These are phyloP conservation scores for Apodemus speciosus DNA, from an alignment of 2,113 vertebrate genomes.

Conservation along the genomic window DNA sequence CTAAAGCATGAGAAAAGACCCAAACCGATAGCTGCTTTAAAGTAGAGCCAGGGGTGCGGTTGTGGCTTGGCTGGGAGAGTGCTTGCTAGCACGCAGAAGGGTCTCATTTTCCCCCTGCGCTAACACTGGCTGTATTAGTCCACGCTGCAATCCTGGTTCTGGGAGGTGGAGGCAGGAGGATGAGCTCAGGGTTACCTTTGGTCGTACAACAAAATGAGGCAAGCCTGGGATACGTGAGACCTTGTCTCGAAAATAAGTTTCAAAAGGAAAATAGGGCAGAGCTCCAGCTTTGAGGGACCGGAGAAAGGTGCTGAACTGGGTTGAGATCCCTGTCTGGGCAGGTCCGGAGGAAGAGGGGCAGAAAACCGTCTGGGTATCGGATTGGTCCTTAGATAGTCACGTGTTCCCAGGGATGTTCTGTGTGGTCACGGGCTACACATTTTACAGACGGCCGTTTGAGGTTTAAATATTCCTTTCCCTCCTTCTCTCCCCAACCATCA, in stretches of 20 bases:
- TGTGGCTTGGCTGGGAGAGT: not conserved
- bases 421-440: slow-evolving; percentile 15
- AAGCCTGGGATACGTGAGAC: not conserved
- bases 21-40: not conserved
- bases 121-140: not conserved
- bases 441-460: slow-evolving; percentile 37
- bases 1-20: not conserved
- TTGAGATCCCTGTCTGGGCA: not conserved
- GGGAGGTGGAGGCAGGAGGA: not conserved
- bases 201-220: not conserved
- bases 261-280: not conserved
- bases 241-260: not conserved
- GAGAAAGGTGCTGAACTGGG: not conserved
- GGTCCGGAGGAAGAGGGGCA: not conserved
- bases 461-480: slow-evolving; percentile 34
- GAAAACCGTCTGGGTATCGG: not conserved
- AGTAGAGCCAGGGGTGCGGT: not conserved
- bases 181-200: not conserved
- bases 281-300: not conserved
- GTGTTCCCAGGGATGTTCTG: not conserved
- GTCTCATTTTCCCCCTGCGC: not conserved
- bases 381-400: not conserved
- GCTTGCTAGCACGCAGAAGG: not conserved
- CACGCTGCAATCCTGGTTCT: not conserved
- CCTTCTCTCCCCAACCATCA: not conserved